Percentiles rank a stretch among this genome's conserved stretches.
Conservation (phyloP, 2,888 invertebrate species). For the Caenorhabditis drosophilae region DNA sequence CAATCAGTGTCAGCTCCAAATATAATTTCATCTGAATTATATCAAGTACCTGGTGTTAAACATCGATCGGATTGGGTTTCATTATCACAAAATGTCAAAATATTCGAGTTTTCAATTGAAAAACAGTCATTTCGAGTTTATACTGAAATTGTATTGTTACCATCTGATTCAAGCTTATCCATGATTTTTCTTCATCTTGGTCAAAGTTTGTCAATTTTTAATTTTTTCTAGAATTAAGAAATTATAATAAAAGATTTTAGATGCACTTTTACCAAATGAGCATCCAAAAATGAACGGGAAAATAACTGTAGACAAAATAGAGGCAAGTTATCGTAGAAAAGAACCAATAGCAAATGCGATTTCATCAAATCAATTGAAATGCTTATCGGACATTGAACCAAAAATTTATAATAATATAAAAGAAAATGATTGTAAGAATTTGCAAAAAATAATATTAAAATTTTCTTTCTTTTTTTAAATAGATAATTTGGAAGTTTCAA, state of each 20-base stretch:
- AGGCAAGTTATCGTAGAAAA: slow-evolving; percentile 8
- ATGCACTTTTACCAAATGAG: slow-evolving; percentile 10
- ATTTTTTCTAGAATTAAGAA: not conserved
- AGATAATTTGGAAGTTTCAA: slow-evolving; percentile 40
- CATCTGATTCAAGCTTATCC: slow-evolving; percentile 35
- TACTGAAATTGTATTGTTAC: slow-evolving; percentile 58
- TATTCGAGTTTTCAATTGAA: slow-evolving; percentile 29
- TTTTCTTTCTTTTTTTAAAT: slow-evolving; percentile 2
- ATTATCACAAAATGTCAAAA: slow-evolving; percentile 37
- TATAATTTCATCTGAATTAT: slow-evolving; percentile 9
- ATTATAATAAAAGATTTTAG: too few species aligned
- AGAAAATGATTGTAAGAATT: slow-evolving; percentile 32
- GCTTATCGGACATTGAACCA: slow-evolving; percentile 22
- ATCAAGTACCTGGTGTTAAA: slow-evolving; percentile 35
- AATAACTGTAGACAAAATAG: slow-evolving; percentile 16
- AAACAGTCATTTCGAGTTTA: slow-evolving; percentile 41
- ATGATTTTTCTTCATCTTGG: slow-evolving; percentile 54
- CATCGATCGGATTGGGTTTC: slow-evolving; percentile 37
- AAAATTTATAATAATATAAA: slow-evolving; percentile 15
- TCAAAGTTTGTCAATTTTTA: slow-evolving; percentile 1
- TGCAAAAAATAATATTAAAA: not conserved
- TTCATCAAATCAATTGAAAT: not conserved
- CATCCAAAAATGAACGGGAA: not conserved
- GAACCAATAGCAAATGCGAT: slow-evolving; percentile 20
- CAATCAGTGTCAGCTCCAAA: slow-evolving; percentile 5